Base-by-base conservation (phyloP, 2,113 vertebrate genomes). In the Lonchura striata region DNA sequence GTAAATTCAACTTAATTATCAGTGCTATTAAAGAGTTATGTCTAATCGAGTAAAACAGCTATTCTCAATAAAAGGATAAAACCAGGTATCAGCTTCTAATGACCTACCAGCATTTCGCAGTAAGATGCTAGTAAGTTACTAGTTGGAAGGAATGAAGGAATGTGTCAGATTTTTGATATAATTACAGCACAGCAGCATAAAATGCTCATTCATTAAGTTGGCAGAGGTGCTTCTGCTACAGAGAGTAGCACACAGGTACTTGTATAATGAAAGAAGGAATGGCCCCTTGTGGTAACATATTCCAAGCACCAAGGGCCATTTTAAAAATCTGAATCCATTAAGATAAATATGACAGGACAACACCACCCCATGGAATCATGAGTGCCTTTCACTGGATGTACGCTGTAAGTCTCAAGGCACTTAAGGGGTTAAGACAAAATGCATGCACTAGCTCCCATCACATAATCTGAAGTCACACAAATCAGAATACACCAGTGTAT, bases 371-470 rank as follows among this genome's bases (percentile, higher is more conserved):
- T 47, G 90, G 97, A 97, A 95, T 96, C 95, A 95, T 82, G 95
- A 98, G 98, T 98, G 98, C 98, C 98, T 98, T 97, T 97, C 94
- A 95, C 97, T 96, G 98, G 97, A 97, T 98, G 96, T 97, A 97
- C 50, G 23, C 91, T 96, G 66, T 95, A 97, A 54, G 94, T 98
- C 96, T 97, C 96, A 98, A 98, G 98, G 98, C 98, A 98, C 98
- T 98, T 98, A 97, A 96, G 97, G 98, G 98, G 97, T 98, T 98
- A 98, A 98, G 97, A 98, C 98, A 97, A 70, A 95, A 98, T 94
- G 95, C 98, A 98, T 98, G 98, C 98, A 98, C 96, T 97, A 97
- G 94, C 97, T 98, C 96, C 97, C 96, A 97, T 97, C 96, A 98
- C 79, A 42, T 96, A 94, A 95, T 97, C 92, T 96, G 93, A 97